Conservation (phyloP, 2,797 vertebrate genomes). For the Pseudocheirus occidentalis region DNA sequence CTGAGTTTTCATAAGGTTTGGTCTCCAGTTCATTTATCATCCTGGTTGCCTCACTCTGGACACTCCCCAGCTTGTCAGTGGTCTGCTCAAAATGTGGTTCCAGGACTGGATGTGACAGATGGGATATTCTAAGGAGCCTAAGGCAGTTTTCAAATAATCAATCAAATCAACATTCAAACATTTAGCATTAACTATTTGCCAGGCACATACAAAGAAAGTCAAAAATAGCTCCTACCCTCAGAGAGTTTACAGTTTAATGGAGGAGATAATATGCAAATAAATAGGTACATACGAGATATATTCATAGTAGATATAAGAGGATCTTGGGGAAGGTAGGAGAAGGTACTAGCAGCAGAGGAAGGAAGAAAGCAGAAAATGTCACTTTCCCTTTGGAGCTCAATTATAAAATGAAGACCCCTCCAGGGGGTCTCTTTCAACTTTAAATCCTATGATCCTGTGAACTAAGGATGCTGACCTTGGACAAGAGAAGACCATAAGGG, state of each 20-base stretch:
- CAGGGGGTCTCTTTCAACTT: background rate
- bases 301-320: background rate
- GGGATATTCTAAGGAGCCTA: background rate
- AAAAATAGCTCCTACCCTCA: background rate
- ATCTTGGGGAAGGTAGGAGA: background rate
- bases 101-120: background rate
- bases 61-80: background rate
- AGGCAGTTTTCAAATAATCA: background rate
- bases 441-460: background rate
- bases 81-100: background rate
- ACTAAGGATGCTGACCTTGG: background rate
- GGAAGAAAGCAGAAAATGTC: background rate
- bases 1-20: background rate
- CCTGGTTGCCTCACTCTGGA: background rate
- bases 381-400: background rate
- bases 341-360: background rate
- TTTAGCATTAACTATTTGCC: background rate
- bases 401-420: background rate
- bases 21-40: background rate
- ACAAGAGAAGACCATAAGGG: background rate
- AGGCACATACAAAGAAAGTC: background rate
- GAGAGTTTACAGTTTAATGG: background rate
- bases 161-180: background rate
- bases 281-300: background rate
- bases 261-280: background rate